These are phyloP conservation scores for Cavia porcellus DNA, from an alignment of 2,113 vertebrate species.

Conservation along the genomic window DNA sequence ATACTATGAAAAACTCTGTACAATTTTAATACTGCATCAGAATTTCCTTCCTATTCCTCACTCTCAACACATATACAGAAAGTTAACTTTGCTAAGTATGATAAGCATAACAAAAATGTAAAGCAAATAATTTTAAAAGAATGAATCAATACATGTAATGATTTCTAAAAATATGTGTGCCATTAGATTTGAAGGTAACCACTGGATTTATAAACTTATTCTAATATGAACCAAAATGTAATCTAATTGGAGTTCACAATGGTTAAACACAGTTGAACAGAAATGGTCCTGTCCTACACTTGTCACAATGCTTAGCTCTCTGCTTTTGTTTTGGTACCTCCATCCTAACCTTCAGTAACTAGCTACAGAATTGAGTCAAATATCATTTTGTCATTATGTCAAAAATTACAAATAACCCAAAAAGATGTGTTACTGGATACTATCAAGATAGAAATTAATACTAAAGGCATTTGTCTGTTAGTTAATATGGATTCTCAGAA, in stretches of 20 bases:
- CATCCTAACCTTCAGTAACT: neutral
- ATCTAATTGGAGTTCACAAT: neutral
- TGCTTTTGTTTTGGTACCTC: neutral
- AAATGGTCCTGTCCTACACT: neutral
- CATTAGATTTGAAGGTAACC: slow-evolving; percentile 39
- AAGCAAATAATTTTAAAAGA: slow-evolving; percentile 45
- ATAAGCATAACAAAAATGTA: neutral
- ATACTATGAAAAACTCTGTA: slow-evolving; percentile 41
- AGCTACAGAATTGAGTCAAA: slow-evolving; percentile 29
- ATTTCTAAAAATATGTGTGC: slow-evolving; percentile 18
- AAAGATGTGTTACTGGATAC: neutral
- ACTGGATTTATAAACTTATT: slow-evolving; percentile 30
- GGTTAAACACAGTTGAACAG: slow-evolving; percentile 37
- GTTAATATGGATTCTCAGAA: slow-evolving; percentile 38
- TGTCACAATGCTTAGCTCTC: neutral
- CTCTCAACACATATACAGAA: slow-evolving; percentile 30
- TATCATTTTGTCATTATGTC: neutral
- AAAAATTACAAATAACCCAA: slow-evolving; percentile 6
- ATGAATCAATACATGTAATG: neutral
- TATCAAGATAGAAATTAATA: slow-evolving; percentile 7
- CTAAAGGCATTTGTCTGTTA: neutral
- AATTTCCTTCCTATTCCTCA: slow-evolving; percentile 36
- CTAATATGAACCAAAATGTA: slow-evolving; percentile 22
- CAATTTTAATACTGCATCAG: neutral
- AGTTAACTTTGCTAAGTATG: neutral